Evolutionary conservation across 2,113 vertebrate genomes (phyloP).

Genomic region (Epinephelus moara): DNA sequence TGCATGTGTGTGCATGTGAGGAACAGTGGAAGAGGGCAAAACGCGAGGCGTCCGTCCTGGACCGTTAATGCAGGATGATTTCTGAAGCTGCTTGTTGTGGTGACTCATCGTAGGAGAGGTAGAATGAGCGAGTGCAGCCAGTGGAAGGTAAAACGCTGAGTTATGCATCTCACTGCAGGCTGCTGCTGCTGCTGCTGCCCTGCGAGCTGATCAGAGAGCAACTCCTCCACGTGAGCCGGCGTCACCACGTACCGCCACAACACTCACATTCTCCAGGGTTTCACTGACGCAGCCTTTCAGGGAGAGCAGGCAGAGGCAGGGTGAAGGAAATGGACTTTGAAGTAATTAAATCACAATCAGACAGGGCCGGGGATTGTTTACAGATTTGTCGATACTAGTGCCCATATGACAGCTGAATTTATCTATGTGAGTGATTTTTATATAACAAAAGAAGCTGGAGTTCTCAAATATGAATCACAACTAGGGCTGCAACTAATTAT

Average conservation of each 20-base stretch:
- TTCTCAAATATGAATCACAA: no score
- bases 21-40: slow-evolving; percentile 19
- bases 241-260: slow-evolving; percentile 18
- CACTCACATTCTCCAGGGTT: neutral
- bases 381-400: no score
- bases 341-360: neutral
- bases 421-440: no score
- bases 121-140: slow-evolving; percentile 47
- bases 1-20: slow-evolving; percentile 5
- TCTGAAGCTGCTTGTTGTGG: slow-evolving; percentile 48
- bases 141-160: slow-evolving; percentile 71
- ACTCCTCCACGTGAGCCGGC: slow-evolving; percentile 44
- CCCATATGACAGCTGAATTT: no score
- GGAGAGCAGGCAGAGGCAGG: neutral
- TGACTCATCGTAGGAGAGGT: slow-evolving; percentile 68
- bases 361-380: neutral
- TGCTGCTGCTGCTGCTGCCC: slow-evolving; percentile 50
- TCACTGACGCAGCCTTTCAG: slow-evolving; percentile 12
- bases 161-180: slow-evolving; percentile 68
- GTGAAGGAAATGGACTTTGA: neutral
- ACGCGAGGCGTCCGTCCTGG: slow-evolving; percentile 18
- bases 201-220: slow-evolving; percentile 48
- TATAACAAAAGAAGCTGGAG: no score
- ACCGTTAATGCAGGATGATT: slow-evolving; percentile 46
- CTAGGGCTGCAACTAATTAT: no score